Conservation (phyloP, 2,888 invertebrate genomes). For the Coenonympha glycerion region DNA sequence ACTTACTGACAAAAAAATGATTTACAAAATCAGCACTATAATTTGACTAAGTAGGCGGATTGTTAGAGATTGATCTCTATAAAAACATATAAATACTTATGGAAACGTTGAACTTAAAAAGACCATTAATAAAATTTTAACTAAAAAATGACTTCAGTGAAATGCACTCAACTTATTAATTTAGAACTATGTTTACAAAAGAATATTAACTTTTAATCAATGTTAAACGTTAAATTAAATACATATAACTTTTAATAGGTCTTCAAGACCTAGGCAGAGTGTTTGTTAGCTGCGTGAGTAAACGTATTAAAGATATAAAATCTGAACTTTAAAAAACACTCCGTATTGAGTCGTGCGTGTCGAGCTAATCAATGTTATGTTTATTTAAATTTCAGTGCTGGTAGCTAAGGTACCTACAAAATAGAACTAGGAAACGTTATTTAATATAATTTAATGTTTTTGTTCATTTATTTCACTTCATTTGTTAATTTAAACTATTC, state of each 20-base stretch:
- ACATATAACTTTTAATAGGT: constrained; percentile 3
- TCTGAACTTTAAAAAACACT: constrained; percentile 14
- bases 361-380: constrained; percentile 13
- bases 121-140: too few species aligned
- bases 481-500: too few species aligned
- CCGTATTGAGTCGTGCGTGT: constrained; percentile 16
- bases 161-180: too few species aligned
- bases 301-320: constrained; percentile 20
- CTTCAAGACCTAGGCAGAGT: constrained; percentile 6
- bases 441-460: not conserved
- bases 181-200: too few species aligned
- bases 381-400: constrained; percentile 12
- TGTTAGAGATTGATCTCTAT: too few species aligned
- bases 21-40: too few species aligned
- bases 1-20: too few species aligned
- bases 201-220: constrained; percentile 3
- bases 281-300: constrained; percentile 24
- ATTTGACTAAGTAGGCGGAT: too few species aligned
- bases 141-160: too few species aligned
- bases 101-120: too few species aligned
- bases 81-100: too few species aligned
- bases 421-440: not conserved
- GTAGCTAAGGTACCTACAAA: too few species aligned
- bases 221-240: constrained; percentile 3
- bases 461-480: not conserved